Evolutionary conservation across 2,888 invertebrate species (phyloP).

Genomic region (Invenusta paracnida): DNA sequence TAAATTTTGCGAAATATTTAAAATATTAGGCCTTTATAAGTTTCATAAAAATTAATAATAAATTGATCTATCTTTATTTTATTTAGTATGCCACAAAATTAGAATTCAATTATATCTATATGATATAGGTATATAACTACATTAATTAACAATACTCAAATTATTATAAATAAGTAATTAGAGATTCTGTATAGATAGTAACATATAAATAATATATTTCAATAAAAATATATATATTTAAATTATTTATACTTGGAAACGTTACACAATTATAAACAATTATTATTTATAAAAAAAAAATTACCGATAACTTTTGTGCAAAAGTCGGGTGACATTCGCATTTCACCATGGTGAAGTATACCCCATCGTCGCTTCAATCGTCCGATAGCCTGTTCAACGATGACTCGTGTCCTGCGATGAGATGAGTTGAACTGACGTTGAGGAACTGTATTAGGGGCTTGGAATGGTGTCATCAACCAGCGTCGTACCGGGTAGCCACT

Average conservation of each 20-base stretch:
- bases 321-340: not conserved
- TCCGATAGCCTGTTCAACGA: slow-evolving; percentile 40
- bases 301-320: not conserved
- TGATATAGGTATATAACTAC: not conserved
- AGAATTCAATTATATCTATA: not conserved
- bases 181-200: not conserved
- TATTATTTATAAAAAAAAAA: not conserved
- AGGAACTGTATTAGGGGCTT: slow-evolving; percentile 31
- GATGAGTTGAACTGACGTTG: slow-evolving; percentile 35
- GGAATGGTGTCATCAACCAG: slow-evolving; percentile 45
- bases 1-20: no score
- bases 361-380: slow-evolving; percentile 40
- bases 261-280: not conserved
- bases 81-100: not conserved
- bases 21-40: no score
- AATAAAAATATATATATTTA: no score
- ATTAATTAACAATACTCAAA: not conserved
- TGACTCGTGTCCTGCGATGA: slow-evolving; percentile 40
- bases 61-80: no score
- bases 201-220: not conserved
- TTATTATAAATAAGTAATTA: not conserved
- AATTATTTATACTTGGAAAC: not conserved
- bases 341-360: not conserved
- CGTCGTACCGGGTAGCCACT: slow-evolving; percentile 43
- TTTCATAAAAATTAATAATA: no score